phyloP scores from a whole-genome alignment of 2,888 invertebrate genomes.

The Notodonta dromedarius region DNA sequence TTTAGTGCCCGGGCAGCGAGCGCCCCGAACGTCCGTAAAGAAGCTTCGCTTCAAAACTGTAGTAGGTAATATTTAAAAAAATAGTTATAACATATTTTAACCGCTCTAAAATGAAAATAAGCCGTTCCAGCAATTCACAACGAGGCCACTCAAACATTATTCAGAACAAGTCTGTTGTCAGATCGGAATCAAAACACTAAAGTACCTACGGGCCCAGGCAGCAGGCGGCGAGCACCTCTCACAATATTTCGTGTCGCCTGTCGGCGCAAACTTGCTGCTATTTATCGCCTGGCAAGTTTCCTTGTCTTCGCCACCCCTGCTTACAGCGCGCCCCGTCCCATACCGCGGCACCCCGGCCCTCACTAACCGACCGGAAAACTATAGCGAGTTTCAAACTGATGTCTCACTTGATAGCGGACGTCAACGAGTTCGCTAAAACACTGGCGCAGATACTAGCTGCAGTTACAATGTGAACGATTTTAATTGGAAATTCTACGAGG shows the following conservation, averaged over 20 bases:
- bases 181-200: constrained; percentile 46
- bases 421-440: constrained; percentile 42
- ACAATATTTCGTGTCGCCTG: constrained; percentile 52
- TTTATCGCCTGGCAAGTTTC: constrained; percentile 49
- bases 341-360: constrained; percentile 11
- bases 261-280: constrained; percentile 51
- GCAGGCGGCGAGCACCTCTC: constrained; percentile 32
- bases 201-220: constrained; percentile 15
- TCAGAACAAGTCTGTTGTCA: constrained; percentile 31
- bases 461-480: constrained; percentile 15
- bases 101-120: neutral
- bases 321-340: constrained; percentile 5
- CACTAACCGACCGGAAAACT: constrained; percentile 47
- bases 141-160: constrained; percentile 13
- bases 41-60: too few relatives aligned
- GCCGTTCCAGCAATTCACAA: neutral
- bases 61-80: too few relatives aligned
- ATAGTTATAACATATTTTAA: too few relatives aligned
- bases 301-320: constrained; percentile 28
- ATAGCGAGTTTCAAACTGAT: constrained; percentile 51
- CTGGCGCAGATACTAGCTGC: constrained; percentile 21
- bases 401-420: constrained; percentile 49
- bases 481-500: constrained; percentile 11
- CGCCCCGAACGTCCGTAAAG: too few relatives aligned
- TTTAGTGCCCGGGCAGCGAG: too few relatives aligned